Conservation (phyloP, 1,140 invertebrate species). For the Zaprionus vittiger region DNA sequence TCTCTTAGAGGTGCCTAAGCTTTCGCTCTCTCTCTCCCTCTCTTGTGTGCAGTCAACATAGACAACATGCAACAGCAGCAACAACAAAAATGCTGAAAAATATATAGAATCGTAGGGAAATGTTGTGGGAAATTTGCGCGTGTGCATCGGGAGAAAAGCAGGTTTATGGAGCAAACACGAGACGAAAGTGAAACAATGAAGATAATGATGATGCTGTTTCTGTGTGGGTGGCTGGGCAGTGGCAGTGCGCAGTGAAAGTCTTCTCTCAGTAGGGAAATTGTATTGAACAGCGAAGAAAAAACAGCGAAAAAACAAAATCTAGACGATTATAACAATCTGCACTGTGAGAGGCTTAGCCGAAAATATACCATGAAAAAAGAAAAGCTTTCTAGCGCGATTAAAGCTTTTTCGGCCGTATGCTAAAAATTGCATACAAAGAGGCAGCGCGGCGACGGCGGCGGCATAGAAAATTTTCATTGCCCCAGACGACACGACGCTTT, state of each 20-base stretch:
- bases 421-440: slow-evolving; percentile 41
- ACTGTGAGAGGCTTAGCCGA: slow-evolving; percentile 8
- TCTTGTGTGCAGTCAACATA: slow-evolving; percentile 26
- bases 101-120: slow-evolving; percentile 39
- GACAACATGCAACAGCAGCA: slow-evolving; percentile 56
- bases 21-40: slow-evolving; percentile 21
- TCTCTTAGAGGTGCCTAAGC: slow-evolving; percentile 34
- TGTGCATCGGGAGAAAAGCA: slow-evolving; percentile 45
- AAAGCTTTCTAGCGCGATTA: slow-evolving; percentile 27
- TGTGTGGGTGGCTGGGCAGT: neutral
- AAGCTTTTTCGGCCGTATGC: slow-evolving; percentile 38
- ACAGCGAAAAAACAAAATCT: neutral
- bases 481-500: slow-evolving; percentile 54
- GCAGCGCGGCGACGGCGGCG: slow-evolving; percentile 12
- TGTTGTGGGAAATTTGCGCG: slow-evolving; percentile 68
- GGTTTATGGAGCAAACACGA: slow-evolving; percentile 68
- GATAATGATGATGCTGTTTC: neutral
- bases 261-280: slow-evolving; percentile 14
- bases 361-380: slow-evolving; percentile 20
- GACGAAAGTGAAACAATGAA: slow-evolving; percentile 44
- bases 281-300: neutral
- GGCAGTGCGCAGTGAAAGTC: slow-evolving; percentile 34
- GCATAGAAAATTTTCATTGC: slow-evolving; percentile 32
- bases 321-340: neutral
- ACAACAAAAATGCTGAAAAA: slow-evolving; percentile 26